These are phyloP conservation scores for Micrasema longulum DNA, from an alignment of 1,140 invertebrate genomes.

Conservation along the genomic window DNA sequence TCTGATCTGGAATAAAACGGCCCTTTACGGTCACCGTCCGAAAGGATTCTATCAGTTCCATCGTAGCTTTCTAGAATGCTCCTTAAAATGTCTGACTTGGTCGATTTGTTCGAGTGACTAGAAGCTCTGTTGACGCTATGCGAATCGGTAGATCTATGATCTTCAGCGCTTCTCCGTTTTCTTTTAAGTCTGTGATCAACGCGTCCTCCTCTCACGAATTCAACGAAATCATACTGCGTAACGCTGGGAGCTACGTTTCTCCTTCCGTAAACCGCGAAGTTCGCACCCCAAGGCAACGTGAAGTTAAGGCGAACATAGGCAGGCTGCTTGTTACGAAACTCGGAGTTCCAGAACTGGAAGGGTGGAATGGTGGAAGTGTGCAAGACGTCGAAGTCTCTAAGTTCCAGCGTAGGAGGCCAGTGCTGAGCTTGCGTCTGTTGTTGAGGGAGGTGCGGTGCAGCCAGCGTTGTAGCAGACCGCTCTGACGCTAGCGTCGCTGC, in stretches of 20 bases:
- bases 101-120: slow-evolving; percentile 47
- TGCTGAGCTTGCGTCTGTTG: slow-evolving; percentile 74
- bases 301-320: slow-evolving; percentile 92
- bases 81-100: slow-evolving; percentile 63
- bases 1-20: slow-evolving; percentile 57
- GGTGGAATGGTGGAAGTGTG: slow-evolving; percentile 85
- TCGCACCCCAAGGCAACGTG: slow-evolving; percentile 88
- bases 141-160: slow-evolving; percentile 57
- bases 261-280: slow-evolving; percentile 93
- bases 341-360: slow-evolving; percentile 91
- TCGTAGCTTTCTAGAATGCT: slow-evolving; percentile 68
- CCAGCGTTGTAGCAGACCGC: slow-evolving; percentile 65
- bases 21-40: slow-evolving; percentile 59
- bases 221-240: slow-evolving; percentile 95
- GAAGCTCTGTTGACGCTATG: slow-evolving; percentile 47
- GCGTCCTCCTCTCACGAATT: slow-evolving; percentile 87
- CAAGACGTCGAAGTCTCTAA: slow-evolving; percentile 84
- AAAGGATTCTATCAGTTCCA: slow-evolving; percentile 62
- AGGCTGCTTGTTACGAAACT: slow-evolving; percentile 89
- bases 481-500: slow-evolving; percentile 67
- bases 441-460: slow-evolving; percentile 69
- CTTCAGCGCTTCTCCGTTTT: slow-evolving; percentile 61
- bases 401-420: slow-evolving; percentile 84
- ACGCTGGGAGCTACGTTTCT: slow-evolving; percentile 93
- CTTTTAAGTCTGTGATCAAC: slow-evolving; percentile 79